Evolutionary conservation across 2,797 vertebrate genomes (phyloP).

Genomic region (Pelodytes ibericus): DNA sequence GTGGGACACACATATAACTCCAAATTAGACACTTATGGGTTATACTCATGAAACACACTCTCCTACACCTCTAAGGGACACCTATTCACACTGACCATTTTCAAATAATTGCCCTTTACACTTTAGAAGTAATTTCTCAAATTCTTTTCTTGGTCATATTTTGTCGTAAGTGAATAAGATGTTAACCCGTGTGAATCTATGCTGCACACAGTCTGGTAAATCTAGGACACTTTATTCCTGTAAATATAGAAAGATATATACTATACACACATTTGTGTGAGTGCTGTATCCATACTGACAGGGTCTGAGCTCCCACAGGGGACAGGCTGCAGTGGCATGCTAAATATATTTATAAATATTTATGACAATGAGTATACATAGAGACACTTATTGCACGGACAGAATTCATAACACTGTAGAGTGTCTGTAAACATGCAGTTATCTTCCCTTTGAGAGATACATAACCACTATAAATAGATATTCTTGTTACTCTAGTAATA

Average conservation of each 20-base stretch:
- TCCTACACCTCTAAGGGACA: no score
- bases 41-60: no score
- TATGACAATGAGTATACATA: conserved; percentile 23
- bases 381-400: not conserved
- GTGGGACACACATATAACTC: no score
- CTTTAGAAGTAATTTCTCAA: no score
- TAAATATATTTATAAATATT: conserved; percentile 52
- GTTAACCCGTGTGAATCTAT: no score
- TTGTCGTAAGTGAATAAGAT: no score
- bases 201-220: no score
- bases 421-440: conserved; percentile 11
- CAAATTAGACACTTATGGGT: no score
- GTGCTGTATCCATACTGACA: conserved; percentile 2
- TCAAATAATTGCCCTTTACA: no score
- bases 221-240: no score
- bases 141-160: no score
- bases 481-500: not conserved
- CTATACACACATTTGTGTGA: not conserved
- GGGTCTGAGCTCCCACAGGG: conserved; percentile 33
- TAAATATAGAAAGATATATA: not conserved
- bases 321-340: conserved; percentile 18
- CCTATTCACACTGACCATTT: no score
- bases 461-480: conserved; percentile 11
- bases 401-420: not conserved
- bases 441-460: conserved; percentile 3